Conservation (phyloP, 2,113 vertebrate species). For the Mastomys coucha region DNA sequence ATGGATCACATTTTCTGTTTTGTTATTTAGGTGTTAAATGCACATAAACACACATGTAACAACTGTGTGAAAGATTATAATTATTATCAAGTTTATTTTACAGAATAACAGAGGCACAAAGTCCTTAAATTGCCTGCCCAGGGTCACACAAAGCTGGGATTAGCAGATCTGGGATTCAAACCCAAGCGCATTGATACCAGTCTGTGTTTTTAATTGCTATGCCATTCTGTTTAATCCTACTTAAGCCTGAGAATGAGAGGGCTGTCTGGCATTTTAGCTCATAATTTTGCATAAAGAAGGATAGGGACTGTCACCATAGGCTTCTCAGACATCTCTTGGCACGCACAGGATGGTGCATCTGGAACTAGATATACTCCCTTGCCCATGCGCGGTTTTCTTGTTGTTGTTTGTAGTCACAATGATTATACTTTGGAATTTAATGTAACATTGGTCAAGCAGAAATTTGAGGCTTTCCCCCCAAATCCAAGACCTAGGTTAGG, state of each 20-base stretch:
- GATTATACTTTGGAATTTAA: background rate
- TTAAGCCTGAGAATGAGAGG: background rate
- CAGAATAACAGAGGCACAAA: background rate
- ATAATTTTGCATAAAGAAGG: background rate
- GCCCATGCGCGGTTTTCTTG: background rate
- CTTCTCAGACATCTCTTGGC: background rate
- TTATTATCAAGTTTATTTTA: conserved; percentile 19
- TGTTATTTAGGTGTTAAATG: background rate
- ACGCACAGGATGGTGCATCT: background rate
- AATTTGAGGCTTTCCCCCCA: background rate
- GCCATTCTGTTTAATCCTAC: background rate
- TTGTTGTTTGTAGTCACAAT: background rate
- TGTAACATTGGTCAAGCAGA: background rate
- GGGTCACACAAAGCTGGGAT: background rate
- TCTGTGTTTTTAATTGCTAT: conserved; percentile 13
- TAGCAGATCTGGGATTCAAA: conserved; percentile 29
- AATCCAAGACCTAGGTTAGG: conserved; percentile 5
- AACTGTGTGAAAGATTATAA: background rate
- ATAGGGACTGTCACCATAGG: background rate
- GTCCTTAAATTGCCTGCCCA: background rate
- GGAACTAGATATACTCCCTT: background rate
- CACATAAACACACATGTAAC: background rate
- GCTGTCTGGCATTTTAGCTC: background rate
- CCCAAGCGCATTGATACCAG: background rate
- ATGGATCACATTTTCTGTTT: background rate